phyloP scores from a whole-genome alignment of 2,797 vertebrate species.

The Valencia hispanica region DNA sequence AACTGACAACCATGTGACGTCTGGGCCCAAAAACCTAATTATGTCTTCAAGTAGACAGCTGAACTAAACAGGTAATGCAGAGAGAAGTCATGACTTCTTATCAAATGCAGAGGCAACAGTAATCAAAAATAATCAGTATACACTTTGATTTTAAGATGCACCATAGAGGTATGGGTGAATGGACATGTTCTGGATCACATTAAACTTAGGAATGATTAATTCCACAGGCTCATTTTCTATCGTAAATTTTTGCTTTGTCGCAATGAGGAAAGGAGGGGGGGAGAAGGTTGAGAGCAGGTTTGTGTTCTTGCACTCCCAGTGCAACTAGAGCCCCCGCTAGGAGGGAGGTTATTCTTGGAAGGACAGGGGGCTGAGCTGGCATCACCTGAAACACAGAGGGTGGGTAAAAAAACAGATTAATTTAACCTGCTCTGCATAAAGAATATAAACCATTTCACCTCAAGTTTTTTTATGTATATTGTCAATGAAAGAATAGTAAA shows the following conservation, averaged over 20 bases:
- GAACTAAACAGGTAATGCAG: neutral
- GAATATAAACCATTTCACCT: neutral
- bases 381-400: slow-evolving; percentile 81
- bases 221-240: neutral
- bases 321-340: slow-evolving; percentile 84
- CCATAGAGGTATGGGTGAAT: slow-evolving; percentile 7
- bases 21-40: neutral
- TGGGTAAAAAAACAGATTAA: neutral
- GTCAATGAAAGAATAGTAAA: too few species aligned
- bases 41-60: neutral
- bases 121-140: neutral
- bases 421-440: neutral
- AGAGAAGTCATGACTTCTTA: slow-evolving; percentile 1
- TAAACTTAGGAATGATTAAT: neutral
- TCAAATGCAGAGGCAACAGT: slow-evolving; percentile 13
- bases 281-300: slow-evolving; percentile 83
- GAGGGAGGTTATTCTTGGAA: slow-evolving; percentile 82
- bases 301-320: slow-evolving; percentile 83
- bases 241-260: slow-evolving; percentile 65
- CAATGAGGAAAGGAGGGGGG: slow-evolving; percentile 77
- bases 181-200: slow-evolving; percentile 4
- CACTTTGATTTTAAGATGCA: slow-evolving; percentile 6
- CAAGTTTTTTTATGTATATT: neutral
- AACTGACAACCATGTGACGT: neutral
- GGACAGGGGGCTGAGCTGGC: slow-evolving; percentile 82